Evolutionary conservation across 64 coral and sea anemone genomes (phyloP).

Genomic region (Actinia equina): DNA sequence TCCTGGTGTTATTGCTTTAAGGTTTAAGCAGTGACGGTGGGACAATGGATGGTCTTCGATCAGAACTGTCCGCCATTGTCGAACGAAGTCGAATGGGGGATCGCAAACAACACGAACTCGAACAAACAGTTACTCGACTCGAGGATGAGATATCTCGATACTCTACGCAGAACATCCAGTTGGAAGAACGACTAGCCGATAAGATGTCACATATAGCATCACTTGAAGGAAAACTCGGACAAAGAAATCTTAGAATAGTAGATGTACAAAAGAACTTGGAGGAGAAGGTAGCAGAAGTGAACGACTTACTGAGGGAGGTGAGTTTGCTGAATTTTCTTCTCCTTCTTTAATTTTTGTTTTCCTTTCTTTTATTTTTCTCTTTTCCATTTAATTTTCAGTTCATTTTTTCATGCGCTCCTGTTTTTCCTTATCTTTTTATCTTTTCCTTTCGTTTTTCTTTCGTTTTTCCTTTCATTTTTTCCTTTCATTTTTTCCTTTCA

Average conservation of each 20-base stretch:
- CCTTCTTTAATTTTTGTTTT: not conserved
- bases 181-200: conserved; percentile 88
- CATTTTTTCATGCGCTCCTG: not conserved
- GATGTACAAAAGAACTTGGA: conserved; percentile 86
- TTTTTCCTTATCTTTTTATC: not conserved
- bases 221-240: conserved; percentile 78
- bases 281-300: conserved; percentile 64
- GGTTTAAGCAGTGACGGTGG: conserved; percentile 81
- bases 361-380: not conserved
- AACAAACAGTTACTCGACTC: conserved; percentile 75
- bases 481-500: too few species aligned
- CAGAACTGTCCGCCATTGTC: conserved; percentile 89
- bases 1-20: not conserved
- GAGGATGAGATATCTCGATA: conserved; percentile 85
- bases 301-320: conserved; percentile 84
- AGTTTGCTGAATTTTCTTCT: not conserved
- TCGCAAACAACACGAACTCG: conserved; percentile 91
- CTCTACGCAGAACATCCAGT: conserved; percentile 79
- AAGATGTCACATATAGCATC: conserved; percentile 79
- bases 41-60: conserved; percentile 84
- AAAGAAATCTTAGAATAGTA: conserved; percentile 86
- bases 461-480: too few species aligned
- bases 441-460: too few species aligned
- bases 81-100: conserved; percentile 96
- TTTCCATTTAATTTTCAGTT: not conserved